These are phyloP conservation scores for Lasioglossum lativentre DNA, from an alignment of 2,888 invertebrate genomes.

Conservation along the genomic window DNA sequence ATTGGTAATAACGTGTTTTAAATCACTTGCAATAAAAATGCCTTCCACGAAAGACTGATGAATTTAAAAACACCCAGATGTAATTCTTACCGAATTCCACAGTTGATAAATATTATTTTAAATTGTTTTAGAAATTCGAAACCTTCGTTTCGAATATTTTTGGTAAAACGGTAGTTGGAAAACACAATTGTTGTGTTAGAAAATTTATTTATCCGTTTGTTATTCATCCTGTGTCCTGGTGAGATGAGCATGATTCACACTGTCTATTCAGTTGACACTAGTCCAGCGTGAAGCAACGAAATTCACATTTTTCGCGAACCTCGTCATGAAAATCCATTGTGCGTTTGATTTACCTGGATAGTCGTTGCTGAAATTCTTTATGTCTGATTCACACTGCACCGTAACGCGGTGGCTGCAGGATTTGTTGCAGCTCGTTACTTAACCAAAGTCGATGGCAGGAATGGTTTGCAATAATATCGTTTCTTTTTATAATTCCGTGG, in stretches of 20 bases:
- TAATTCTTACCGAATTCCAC: not conserved
- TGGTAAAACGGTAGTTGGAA: not conserved
- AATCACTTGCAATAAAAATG: not conserved
- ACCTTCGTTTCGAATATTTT: not conserved
- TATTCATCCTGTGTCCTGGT: not conserved
- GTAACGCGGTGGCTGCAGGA: not conserved
- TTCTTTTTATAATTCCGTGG: not conserved
- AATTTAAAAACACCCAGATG: not conserved
- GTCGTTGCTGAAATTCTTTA: not conserved
- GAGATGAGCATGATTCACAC: slow-evolving; percentile 19
- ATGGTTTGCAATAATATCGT: slow-evolving; percentile 11
- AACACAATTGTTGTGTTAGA: not conserved
- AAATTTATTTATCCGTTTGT: not conserved
- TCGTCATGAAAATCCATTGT: slow-evolving; percentile 8
- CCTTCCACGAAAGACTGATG: not conserved
- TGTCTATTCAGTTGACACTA: slow-evolving; percentile 16
- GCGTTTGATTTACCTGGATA: slow-evolving; percentile 11
- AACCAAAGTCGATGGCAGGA: not conserved
- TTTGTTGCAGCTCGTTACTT: slow-evolving; percentile 1
- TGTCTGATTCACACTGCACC: not conserved
- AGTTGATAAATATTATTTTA: not conserved
- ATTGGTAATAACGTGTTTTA: not conserved
- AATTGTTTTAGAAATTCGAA: not conserved
- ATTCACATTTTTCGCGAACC: slow-evolving; percentile 3
- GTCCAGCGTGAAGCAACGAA: not conserved